phyloP scores from a whole-genome alignment of 2,888 invertebrate species.

The Tanypteryx hageni region DNA sequence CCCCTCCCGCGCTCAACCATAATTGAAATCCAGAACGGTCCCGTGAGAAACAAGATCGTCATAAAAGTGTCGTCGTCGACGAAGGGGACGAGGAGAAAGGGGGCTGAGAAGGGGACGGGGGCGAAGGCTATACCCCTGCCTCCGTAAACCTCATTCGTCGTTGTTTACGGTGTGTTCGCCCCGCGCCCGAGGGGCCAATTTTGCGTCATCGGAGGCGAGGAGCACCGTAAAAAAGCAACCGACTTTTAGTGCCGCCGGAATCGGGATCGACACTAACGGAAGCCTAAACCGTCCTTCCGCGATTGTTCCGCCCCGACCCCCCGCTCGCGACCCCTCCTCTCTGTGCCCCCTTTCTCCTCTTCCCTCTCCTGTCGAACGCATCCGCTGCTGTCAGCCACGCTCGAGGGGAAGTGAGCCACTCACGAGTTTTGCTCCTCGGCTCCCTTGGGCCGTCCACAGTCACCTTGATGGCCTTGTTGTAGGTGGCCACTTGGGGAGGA shows the following conservation, averaged over 20 bases:
- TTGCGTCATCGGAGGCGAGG: not conserved
- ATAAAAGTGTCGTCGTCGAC: slow-evolving; percentile 51
- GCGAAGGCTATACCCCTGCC: not conserved
- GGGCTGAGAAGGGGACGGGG: not conserved
- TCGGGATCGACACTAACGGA: not conserved
- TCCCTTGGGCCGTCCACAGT: slow-evolving; percentile 99
- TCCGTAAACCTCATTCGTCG: not conserved
- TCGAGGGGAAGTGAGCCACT: slow-evolving; percentile 76
- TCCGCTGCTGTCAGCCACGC: not conserved
- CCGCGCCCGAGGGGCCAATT: not conserved
- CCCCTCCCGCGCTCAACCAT: not conserved
- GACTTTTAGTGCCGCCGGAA: not conserved
- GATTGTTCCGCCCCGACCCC: no score
- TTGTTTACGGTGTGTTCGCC: not conserved
- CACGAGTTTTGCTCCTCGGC: slow-evolving; percentile 96
- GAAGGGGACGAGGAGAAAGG: slow-evolving; percentile 12
- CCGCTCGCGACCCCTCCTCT: no score
- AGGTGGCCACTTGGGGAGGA: slow-evolving; percentile 96
- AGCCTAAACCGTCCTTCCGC: not conserved
- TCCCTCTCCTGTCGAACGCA: no score
- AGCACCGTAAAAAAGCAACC: not conserved
- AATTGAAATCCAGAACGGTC: slow-evolving; percentile 40
- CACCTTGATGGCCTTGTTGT: slow-evolving; percentile 98
- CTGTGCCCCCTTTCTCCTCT: no score
- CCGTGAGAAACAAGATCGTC: slow-evolving; percentile 39